Percentiles rank a stretch among this genome's conserved stretches.
phyloP scores from a whole-genome alignment of 2,888 invertebrate species.

The Spodoptera littoralis region DNA sequence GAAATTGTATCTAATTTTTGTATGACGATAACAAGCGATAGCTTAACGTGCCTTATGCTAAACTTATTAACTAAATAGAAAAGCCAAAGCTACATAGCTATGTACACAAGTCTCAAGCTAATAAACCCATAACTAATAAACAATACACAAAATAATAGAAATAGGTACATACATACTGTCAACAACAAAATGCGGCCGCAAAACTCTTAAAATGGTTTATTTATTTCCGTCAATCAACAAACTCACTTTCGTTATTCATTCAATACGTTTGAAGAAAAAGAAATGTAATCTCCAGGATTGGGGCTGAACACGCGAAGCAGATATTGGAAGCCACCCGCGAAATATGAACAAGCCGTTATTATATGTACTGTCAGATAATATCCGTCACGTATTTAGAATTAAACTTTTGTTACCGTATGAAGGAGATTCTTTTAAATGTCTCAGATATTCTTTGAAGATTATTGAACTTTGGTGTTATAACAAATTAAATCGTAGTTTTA shows the following conservation, averaged over 20 bases:
- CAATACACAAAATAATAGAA: too few species aligned
- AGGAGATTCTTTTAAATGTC: slow-evolving; percentile 12
- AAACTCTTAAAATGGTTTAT: slow-evolving; percentile 65
- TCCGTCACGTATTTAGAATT: slow-evolving; percentile 64
- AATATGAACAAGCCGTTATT: slow-evolving; percentile 72
- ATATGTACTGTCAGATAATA: slow-evolving; percentile 68
- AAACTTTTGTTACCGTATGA: slow-evolving; percentile 56
- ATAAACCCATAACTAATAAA: too few species aligned
- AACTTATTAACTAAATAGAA: too few species aligned
- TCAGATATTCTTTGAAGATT: too few species aligned
- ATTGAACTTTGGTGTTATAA: too few species aligned
- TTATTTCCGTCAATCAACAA: slow-evolving; percentile 73
- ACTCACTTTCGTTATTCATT: slow-evolving; percentile 75
- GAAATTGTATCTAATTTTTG: too few species aligned
- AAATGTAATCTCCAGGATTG: slow-evolving; percentile 78
- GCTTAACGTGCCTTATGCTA: too few species aligned
- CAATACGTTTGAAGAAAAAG: slow-evolving; percentile 72
- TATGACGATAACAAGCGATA: too few species aligned
- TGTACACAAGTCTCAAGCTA: too few species aligned
- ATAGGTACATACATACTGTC: slow-evolving; percentile 5
- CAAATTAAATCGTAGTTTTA: too few species aligned
- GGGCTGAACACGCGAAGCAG: slow-evolving; percentile 77
- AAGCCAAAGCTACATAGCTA: too few species aligned
- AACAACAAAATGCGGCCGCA: slow-evolving; percentile 18
- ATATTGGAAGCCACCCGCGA: slow-evolving; percentile 77